Conservation (phyloP, 2,113 vertebrate species). For the Gallinago media region DNA sequence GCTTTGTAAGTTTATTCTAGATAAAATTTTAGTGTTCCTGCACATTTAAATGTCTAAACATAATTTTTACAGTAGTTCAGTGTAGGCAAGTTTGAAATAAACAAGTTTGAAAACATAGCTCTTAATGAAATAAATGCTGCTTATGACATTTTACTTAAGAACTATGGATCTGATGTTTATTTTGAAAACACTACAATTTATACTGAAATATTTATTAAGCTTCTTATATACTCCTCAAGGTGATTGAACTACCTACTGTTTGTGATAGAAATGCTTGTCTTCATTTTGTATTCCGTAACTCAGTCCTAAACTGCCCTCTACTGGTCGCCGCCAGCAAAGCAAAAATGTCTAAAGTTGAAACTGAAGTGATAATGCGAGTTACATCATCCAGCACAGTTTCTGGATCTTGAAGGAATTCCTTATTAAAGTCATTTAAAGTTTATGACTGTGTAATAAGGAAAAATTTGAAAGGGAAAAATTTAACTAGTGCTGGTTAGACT, state of each 20-base stretch:
- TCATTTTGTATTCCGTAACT: not conserved
- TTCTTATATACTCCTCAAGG: not conserved
- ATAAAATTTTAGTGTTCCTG: not conserved
- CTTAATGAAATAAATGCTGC: constrained; percentile 33
- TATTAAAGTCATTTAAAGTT: not conserved
- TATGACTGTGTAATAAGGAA: not conserved
- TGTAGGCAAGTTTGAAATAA: not conserved
- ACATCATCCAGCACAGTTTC: not conserved
- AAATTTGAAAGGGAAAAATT: not conserved
- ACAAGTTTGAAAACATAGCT: constrained; percentile 45
- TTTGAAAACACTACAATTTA: not conserved
- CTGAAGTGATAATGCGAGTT: not conserved
- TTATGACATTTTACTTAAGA: constrained; percentile 21
- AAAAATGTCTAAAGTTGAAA: not conserved
- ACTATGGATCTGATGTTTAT: constrained; percentile 10
- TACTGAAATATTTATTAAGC: constrained; percentile 39
- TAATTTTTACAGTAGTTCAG: not conserved
- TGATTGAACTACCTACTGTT: not conserved
- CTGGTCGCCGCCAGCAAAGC: constrained; percentile 35
- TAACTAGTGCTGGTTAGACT: not conserved
- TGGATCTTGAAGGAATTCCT: not conserved
- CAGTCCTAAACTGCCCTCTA: constrained; percentile 74
- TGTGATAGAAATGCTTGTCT: not conserved
- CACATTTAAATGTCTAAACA: not conserved
- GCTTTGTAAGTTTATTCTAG: not conserved